These are phyloP conservation scores for Drosophila subsilvestris DNA, from an alignment of 2,888 invertebrate genomes.

Conservation along the genomic window DNA sequence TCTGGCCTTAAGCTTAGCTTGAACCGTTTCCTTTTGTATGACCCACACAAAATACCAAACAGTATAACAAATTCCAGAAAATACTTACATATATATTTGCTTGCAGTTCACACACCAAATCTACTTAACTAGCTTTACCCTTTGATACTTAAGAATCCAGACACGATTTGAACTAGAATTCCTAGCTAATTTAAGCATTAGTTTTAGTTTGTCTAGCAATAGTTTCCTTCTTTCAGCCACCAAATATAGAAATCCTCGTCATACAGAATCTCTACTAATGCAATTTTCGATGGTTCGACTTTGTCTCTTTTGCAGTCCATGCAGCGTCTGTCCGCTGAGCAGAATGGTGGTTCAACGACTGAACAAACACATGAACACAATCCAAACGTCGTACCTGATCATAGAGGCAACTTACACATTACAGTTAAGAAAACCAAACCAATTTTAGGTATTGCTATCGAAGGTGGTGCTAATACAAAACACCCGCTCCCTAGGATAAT, in stretches of 20 bases:
- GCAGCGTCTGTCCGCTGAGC: conserved; percentile 89
- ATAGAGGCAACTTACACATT: conserved; percentile 94
- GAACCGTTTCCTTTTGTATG: conserved; percentile 52
- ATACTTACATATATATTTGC: conserved; percentile 31
- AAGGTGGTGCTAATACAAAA: conserved; percentile 98
- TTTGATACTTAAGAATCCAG: conserved; percentile 23
- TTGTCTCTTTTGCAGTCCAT: conserved; percentile 86
- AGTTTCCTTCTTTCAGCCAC: background rate
- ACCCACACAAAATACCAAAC: conserved; percentile 22
- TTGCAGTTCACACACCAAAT: conserved; percentile 42
- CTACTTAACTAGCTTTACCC: conserved; percentile 30
- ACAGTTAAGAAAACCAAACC: conserved; percentile 97
- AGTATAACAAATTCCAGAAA: conserved; percentile 14
- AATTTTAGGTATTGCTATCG: conserved; percentile 97
- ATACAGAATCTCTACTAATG: background rate
- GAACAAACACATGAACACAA: conserved; percentile 85
- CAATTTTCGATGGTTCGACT: background rate
- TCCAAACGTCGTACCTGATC: conserved; percentile 91
- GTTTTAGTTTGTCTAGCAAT: conserved; percentile 20
- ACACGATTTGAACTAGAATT: conserved; percentile 32
- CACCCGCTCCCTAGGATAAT: conserved; percentile 97
- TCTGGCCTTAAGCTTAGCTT: conserved; percentile 54
- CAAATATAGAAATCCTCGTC: background rate
- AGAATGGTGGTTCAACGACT: conserved; percentile 85
- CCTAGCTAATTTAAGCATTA: conserved; percentile 23